These are phyloP conservation scores for Norana najaformis DNA, from an alignment of 2,888 invertebrate genomes.

Conservation along the genomic window DNA sequence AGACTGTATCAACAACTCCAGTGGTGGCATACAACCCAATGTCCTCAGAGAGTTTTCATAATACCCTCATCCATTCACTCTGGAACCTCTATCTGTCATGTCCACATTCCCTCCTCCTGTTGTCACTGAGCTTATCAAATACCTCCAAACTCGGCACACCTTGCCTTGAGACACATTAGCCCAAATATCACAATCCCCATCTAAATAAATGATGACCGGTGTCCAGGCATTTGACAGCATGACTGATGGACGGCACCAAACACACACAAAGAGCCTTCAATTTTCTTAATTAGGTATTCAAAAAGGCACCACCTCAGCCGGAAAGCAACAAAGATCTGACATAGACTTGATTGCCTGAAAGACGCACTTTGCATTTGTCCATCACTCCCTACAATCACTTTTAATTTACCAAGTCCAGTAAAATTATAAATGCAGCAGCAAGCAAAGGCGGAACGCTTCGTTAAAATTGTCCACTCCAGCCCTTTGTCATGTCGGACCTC, in stretches of 20 bases:
- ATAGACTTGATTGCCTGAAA: not conserved
- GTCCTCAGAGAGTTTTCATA: not conserved
- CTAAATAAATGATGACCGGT: not conserved
- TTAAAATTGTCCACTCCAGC: not conserved
- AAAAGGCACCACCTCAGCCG: not conserved
- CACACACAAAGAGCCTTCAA: slow-evolving; percentile 13
- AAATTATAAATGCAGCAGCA: not conserved
- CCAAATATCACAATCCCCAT: not conserved
- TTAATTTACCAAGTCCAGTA: not conserved
- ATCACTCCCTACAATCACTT: not conserved
- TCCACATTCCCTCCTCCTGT: not conserved
- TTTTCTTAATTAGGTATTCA: slow-evolving; percentile 13
- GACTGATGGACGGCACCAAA: not conserved
- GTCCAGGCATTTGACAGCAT: slow-evolving; percentile 6
- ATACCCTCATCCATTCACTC: not conserved
- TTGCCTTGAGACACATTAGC: slow-evolving; percentile 13
- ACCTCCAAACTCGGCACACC: not conserved
- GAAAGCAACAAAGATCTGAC: not conserved
- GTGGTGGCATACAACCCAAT: not conserved
- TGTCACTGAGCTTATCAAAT: not conserved
- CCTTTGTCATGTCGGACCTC: not conserved
- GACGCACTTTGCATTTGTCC: not conserved
- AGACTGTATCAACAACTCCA: not conserved
- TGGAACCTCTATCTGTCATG: not conserved
- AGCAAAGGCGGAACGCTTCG: too few relatives aligned